These are phyloP conservation scores for Pyrocephalus nanus DNA, from an alignment of 2,797 vertebrate species.

Conservation along the genomic window DNA sequence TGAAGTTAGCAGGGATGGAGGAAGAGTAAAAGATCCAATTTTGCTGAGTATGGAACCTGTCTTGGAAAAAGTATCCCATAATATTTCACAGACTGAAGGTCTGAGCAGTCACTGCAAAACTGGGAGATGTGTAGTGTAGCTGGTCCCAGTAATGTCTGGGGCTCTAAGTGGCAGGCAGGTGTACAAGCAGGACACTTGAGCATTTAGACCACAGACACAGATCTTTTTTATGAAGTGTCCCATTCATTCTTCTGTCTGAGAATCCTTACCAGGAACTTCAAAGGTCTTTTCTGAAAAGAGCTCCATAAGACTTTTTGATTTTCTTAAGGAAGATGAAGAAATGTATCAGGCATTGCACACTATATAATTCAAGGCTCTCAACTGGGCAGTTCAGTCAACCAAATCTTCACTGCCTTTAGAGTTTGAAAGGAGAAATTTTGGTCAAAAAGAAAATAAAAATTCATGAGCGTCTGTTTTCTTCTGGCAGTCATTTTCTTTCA, in stretches of 20 bases:
- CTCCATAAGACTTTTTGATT: neutral
- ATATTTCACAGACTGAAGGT: neutral
- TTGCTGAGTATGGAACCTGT: neutral
- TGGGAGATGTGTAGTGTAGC: neutral
- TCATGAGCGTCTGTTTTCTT: neutral
- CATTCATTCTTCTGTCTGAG: neutral
- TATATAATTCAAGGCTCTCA: neutral
- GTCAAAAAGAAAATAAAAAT: neutral
- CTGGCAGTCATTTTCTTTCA: neutral
- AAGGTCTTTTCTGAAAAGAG: neutral
- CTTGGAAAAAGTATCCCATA: neutral
- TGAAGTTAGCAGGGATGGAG: neutral
- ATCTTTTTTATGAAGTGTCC: neutral
- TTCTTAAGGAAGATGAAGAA: neutral
- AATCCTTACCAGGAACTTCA: neutral
- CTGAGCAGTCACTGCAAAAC: neutral
- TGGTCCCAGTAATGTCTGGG: neutral
- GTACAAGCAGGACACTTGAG: neutral
- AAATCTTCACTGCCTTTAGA: neutral
- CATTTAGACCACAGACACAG: neutral
- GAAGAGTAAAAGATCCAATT: neutral
- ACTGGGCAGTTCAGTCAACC: neutral
- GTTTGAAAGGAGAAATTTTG: neutral
- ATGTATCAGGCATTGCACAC: rapidly evolving
- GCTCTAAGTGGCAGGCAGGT: neutral